Conservation (phyloP, 2,113 vertebrate species). For the Tychaedon coryphoeus region DNA sequence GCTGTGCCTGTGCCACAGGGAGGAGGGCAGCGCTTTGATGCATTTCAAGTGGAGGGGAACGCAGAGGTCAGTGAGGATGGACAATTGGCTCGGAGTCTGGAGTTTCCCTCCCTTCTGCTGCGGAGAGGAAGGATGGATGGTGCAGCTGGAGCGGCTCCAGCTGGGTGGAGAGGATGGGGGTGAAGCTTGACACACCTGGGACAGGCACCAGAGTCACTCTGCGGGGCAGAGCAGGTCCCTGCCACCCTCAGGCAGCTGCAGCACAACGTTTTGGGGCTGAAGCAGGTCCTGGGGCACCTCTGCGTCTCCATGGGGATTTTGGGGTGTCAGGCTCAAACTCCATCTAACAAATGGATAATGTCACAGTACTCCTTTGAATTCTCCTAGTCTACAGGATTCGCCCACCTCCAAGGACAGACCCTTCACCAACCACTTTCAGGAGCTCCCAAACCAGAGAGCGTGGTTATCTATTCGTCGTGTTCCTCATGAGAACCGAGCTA, state of each 20-base stretch:
- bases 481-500: too few relatives aligned
- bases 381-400: too few relatives aligned
- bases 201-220: background rate
- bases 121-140: background rate
- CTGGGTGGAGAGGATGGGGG: background rate
- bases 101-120: background rate
- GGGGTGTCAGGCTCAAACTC: background rate
- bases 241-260: background rate
- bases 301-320: background rate
- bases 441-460: too few relatives aligned
- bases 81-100: background rate
- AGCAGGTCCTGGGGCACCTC: background rate
- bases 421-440: too few relatives aligned
- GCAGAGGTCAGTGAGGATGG: background rate
- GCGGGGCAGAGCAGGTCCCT: background rate
- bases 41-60: background rate
- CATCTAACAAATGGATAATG: too few relatives aligned
- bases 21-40: background rate
- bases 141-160: background rate
- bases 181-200: background rate
- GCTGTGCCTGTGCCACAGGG: background rate
- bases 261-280: background rate
- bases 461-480: too few relatives aligned
- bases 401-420: too few relatives aligned
- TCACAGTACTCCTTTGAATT: too few relatives aligned